Base-by-base conservation (phyloP, 2,888 invertebrate species). In the Pandemis heparana region DNA sequence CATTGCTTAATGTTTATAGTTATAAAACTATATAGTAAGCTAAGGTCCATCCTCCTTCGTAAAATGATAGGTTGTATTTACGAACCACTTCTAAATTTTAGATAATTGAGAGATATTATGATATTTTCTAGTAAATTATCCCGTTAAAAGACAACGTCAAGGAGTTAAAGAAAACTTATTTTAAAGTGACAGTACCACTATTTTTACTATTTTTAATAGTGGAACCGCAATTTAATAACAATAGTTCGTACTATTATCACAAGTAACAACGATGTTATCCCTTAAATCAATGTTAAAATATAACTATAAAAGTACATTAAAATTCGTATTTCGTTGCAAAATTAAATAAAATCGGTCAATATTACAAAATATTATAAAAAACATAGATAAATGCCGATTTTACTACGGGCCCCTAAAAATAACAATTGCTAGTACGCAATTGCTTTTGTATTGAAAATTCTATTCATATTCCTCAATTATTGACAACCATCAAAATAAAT, bases 341-440 rank as follows among this genome's bases (percentile, higher is more conserved):
- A 75, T 77, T 80, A 80, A 80, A 79, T 79, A 80, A 79, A 74
- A 77, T 56, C 23, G 56, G 56, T 74, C 73, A 76, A 75, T 77
- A 77, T 74, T 75, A 75, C 75, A 77, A 76, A 80, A 73, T 71
- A 71, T 74, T 76, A 76, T 75, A 72, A 74, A 71, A 76, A 75
- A 69, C 74, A 79, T 78, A 82, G 82, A 82, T 89, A 90, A 92
- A 91, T 90, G 90, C 89, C 89, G 85, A 87, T 86, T 79, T 75
- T 71, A 77, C 83, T 84, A 87, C 81, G 82, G 84, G 81, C 84
- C 83, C 76, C 80, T 76, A 64, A 41, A 60, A 61, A 43, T 32
- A 18, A n/a, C 46, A 18, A 46, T n/a, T n/a, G 18, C 16, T 32
- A 59, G 23, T 60, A 59, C 23, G 32, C 43, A 43, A 23, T 48